Evolutionary conservation across 2,888 invertebrate genomes (phyloP).

Genomic region (Phaonia tiefii): DNA sequence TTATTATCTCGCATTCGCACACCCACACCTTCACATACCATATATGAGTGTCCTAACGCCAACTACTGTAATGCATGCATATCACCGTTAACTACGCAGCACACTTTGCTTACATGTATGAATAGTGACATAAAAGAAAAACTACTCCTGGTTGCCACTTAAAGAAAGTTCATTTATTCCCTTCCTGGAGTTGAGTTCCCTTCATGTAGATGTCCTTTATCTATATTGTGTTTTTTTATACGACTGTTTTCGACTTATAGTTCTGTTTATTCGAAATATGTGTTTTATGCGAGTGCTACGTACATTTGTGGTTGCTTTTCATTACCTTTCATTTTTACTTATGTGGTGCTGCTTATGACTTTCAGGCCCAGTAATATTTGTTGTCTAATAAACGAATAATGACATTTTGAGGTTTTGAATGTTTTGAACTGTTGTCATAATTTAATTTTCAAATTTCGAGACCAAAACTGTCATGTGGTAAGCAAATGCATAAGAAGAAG

Average conservation of each 20-base stretch:
- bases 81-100: too few species aligned
- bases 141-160: too few species aligned
- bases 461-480: not conserved
- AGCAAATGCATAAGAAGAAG: not conserved
- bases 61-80: too few species aligned
- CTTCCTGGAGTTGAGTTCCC: slow-evolving; percentile 25
- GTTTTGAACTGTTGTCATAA: not conserved
- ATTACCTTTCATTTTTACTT: not conserved
- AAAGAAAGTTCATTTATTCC: too few species aligned
- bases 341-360: too few species aligned
- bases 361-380: not conserved
- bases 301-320: slow-evolving; percentile 3
- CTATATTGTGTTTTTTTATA: too few species aligned
- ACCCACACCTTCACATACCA: slow-evolving; percentile 13
- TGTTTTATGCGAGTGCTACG: slow-evolving; percentile 45
- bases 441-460: not conserved
- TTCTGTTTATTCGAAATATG: slow-evolving; percentile 60
- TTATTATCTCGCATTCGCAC: slow-evolving; percentile 55
- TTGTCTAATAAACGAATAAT: slow-evolving; percentile 15
- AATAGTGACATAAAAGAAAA: too few species aligned
- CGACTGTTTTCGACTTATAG: slow-evolving; percentile 62
- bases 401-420: not conserved
- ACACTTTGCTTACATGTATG: too few species aligned
- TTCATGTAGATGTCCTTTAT: slow-evolving; percentile 3
- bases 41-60: too few species aligned